Evolutionary conservation across 2,113 vertebrate genomes (phyloP), one percentile per base, ranked within the genome.

Genomic region (Sterna hirundo): DNA sequence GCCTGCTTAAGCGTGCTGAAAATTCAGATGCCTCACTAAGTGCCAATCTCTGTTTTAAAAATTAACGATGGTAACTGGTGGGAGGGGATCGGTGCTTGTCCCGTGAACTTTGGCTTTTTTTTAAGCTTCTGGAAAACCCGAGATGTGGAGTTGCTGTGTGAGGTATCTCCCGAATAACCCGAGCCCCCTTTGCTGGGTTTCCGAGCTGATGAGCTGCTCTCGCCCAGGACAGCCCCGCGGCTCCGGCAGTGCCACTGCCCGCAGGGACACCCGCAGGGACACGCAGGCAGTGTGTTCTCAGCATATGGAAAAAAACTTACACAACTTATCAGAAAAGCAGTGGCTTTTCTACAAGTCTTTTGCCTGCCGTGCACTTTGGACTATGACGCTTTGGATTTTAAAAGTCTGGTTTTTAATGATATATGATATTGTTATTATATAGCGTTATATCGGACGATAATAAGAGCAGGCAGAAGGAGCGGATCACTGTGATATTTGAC

Each of bases 211-310:
- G 86, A 72, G 46, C 38, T 72, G 49, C 47, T 75, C 64, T 27
- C 5, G 1, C 19, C 13, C 27, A 10, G 51, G 3, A 10, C 52
- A 86, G 47, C 29, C 69, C 42, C 62, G 36, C 49, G 32, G 87
- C 51, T 32, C 44, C 13, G 38, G 22, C 54, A 11, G 58, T 11
- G 46, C 46, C 34, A 16, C 13, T 4, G 6, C 61, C 22, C 13
- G 44, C 51, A 81, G 83, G 58, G 44, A 46, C 16, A 13, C 25
- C 38, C 23, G 16, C 46, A 46, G 64, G 29, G 65, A 10, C 11
- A 7, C 0, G 1, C 2, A 2, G 3, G 8, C 2, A 0, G 25
- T 0, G 5, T 12, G 19, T 17, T 58, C n/a, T 60, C 34, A 55
- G 60, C 34, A 0, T 22, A 6, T 46, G 74, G 47, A 38, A 29